These are phyloP conservation scores for Alloscopus bannaensis DNA, from an alignment of 2,888 invertebrate species.

Conservation along the genomic window DNA sequence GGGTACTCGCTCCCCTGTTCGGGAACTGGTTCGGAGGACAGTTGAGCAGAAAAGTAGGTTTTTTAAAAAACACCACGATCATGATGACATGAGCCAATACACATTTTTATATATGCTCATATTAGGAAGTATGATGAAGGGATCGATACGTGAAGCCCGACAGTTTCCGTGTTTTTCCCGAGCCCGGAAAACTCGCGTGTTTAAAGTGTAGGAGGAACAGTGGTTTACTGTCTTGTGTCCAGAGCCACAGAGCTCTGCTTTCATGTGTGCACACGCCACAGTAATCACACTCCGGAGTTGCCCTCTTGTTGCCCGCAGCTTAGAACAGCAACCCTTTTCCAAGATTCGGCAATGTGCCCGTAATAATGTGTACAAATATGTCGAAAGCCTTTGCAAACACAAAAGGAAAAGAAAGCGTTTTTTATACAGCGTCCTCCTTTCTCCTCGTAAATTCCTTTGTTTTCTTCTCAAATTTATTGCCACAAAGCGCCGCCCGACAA, in stretches of 20 bases:
- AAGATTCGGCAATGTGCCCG: no score
- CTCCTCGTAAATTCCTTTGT: no score
- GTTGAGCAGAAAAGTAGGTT: neutral
- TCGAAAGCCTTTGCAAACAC: no score
- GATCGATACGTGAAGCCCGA: conserved; percentile 41
- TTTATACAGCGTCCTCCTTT: no score
- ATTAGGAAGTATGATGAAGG: neutral
- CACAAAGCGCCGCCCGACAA: no score
- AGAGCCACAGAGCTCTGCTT: neutral
- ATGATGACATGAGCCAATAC: neutral
- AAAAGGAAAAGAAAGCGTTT: no score
- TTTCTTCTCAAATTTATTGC: no score
- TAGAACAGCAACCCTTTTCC: no score
- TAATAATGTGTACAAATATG: no score
- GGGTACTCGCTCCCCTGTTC: conserved; percentile 7
- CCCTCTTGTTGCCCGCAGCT: neutral
- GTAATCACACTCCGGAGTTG: neutral
- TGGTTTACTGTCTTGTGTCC: conserved; percentile 5
- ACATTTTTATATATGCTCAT: neutral
- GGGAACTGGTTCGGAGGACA: neutral
- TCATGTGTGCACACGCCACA: neutral
- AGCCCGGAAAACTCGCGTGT: neutral
- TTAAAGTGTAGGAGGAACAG: conserved; percentile 11
- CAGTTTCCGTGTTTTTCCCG: conserved; percentile 13
- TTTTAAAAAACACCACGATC: conserved; percentile 2